Base-by-base conservation (phyloP, 2,888 invertebrate genomes). In the Stenurella melanura region DNA sequence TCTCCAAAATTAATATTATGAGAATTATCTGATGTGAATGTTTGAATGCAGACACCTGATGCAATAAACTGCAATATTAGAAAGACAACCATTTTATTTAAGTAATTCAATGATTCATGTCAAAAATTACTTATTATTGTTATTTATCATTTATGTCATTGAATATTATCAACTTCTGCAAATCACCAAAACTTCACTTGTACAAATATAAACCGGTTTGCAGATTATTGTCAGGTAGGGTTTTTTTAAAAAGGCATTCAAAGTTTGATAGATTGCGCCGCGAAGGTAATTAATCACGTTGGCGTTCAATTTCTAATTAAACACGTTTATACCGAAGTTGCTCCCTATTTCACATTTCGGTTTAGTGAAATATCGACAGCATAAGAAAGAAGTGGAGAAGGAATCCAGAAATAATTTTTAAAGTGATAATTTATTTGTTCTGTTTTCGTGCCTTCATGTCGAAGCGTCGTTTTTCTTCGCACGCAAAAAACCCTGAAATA, bases 281-380 rank as follows among this genome's bases (percentile, higher is more conserved):
- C 1, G 61, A n/a, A 61, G 61, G 61, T 30, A 30, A 61, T 61
- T 30, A 61, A 61, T 61, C 61, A 61, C 17, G 30, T 30, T n/a
- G 34, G 21, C 34, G 34, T 61, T 61, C 26, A 61, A 61, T 61
- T 61, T 61, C 26, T 34, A 61, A 61, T 61, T 61, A 61, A 61
- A 61, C 34, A 30, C 21, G 30, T 30, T 30, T 61, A 26, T 61
- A 61, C 30, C 15, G 61, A 34, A 30, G 30, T n/a, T 61, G 61
- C n/a, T 61, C n/a, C 26, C 61, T 61, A 50, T 30, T 61, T 21
- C 34, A 61, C 26, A 30, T 61, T 61, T 30, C 30, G 26, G 34
- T 11, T 30, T n/a, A 30, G 61, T 30, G 61, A 61, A 30, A 58
- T 58, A 58, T 58, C 58, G 58, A 21, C 58, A 21, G 21, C 10